Conservation (phyloP, 2,888 invertebrate species). For the Tyria jacobaeae region DNA sequence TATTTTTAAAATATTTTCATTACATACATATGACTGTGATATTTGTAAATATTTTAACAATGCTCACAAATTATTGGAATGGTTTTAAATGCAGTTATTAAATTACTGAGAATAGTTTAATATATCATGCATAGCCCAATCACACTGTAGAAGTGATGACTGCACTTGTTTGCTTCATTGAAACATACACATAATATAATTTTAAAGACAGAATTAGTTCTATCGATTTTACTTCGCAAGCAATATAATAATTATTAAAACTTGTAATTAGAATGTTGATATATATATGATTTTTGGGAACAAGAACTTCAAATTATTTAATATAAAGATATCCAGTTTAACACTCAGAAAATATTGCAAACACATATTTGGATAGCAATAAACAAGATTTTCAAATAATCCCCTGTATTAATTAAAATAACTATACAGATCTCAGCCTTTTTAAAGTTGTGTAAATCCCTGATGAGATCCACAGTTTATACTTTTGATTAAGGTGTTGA, state of each 20-base stretch:
- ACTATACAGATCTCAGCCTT: constrained; percentile 5
- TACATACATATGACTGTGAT: constrained; percentile 17
- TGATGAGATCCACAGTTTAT: constrained; percentile 14
- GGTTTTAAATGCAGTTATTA: constrained; percentile 32
- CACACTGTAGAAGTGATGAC: not conserved
- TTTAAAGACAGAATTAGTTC: not conserved
- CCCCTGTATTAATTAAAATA: constrained; percentile 9
- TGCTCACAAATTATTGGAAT: constrained; percentile 30
- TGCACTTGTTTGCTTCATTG: not conserved
- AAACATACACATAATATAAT: not conserved
- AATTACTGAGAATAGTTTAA: not conserved
- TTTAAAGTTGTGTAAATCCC: constrained; percentile 7
- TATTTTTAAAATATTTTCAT: constrained; percentile 20
- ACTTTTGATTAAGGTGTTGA: not conserved
- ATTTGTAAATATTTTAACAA: not conserved
- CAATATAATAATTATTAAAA: not conserved
- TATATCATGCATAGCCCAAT: not conserved
- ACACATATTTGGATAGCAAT: not conserved
- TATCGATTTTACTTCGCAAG: not conserved
- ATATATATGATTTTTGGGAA: not conserved
- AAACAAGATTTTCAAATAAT: constrained; percentile 4
- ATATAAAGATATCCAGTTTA: not conserved
- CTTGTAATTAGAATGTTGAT: not conserved
- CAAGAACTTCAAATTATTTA: not conserved
- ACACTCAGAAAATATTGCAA: not conserved